Conservation (phyloP, 2,888 invertebrate species). For the Epirrhoe alternata region DNA sequence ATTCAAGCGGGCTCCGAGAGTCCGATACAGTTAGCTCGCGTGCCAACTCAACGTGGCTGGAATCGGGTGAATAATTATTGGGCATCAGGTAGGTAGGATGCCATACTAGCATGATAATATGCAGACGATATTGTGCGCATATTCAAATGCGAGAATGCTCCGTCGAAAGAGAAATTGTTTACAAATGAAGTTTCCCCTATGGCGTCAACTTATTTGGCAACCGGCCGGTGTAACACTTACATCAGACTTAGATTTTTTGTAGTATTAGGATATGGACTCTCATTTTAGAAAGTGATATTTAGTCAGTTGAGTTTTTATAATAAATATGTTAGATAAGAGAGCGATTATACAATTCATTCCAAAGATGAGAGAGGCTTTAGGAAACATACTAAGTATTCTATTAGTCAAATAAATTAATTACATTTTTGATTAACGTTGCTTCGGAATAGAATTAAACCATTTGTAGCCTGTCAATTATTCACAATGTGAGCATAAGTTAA, state of each 20-base stretch:
- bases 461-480: background rate
- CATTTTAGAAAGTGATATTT: slow-evolving; percentile 38
- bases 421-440: background rate
- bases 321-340: background rate
- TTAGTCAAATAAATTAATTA: background rate
- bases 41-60: slow-evolving; percentile 73
- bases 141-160: slow-evolving; percentile 55
- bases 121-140: slow-evolving; percentile 55
- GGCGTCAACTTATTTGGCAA: slow-evolving; percentile 41
- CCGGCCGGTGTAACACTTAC: slow-evolving; percentile 39
- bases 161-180: slow-evolving; percentile 69
- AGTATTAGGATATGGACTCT: slow-evolving; percentile 26
- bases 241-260: slow-evolving; percentile 37
- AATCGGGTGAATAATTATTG: slow-evolving; percentile 71
- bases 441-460: too few species aligned
- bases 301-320: background rate
- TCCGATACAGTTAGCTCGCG: slow-evolving; percentile 81
- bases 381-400: background rate
- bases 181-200: slow-evolving; percentile 60
- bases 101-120: slow-evolving; percentile 62
- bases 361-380: background rate
- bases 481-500: background rate
- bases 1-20: slow-evolving; percentile 74
- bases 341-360: background rate
- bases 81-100: slow-evolving; percentile 43